These are phyloP conservation scores for Cheilosia vernalis DNA, from an alignment of 2,888 invertebrate genomes.

Conservation along the genomic window DNA sequence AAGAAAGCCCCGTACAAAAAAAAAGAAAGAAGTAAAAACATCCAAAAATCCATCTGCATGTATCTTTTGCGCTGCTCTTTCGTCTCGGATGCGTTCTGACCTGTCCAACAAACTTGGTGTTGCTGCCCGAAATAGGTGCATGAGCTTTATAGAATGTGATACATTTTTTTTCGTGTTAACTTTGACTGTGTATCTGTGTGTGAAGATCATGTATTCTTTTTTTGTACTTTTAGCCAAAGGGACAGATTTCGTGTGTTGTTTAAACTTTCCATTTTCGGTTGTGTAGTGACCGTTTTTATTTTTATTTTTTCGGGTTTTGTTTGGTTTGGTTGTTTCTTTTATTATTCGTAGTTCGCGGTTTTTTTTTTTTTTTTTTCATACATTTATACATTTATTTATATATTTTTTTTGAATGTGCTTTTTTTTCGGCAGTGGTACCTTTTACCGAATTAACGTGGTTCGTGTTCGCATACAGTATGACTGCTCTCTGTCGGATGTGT, in stretches of 20 bases:
- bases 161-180: slow-evolving; percentile 19
- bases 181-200: slow-evolving; percentile 34
- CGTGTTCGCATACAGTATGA: slow-evolving; percentile 41
- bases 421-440: slow-evolving; percentile 55
- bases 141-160: slow-evolving; percentile 28
- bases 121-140: slow-evolving; percentile 62
- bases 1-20: neutral
- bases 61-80: neutral
- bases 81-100: slow-evolving; percentile 51
- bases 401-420: slow-evolving; percentile 28
- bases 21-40: neutral
- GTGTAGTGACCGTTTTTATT: slow-evolving; percentile 39
- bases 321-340: slow-evolving; percentile 53
- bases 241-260: slow-evolving; percentile 52
- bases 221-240: slow-evolving; percentile 56
- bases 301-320: slow-evolving; percentile 51
- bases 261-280: slow-evolving; percentile 73
- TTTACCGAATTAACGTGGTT: slow-evolving; percentile 70
- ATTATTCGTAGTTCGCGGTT: slow-evolving; percentile 59
- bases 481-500: neutral
- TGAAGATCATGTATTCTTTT: slow-evolving; percentile 13
- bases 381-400: slow-evolving; percentile 55
- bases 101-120: slow-evolving; percentile 71
- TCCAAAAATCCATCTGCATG: slow-evolving; percentile 10
- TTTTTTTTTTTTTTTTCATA: slow-evolving; percentile 34